A percentile compares a stretch with the other conserved stretches of the same genome.
Evolutionary conservation across 2,797 vertebrate species (phyloP).

Genomic region (Dendrocincla fuliginosa): DNA sequence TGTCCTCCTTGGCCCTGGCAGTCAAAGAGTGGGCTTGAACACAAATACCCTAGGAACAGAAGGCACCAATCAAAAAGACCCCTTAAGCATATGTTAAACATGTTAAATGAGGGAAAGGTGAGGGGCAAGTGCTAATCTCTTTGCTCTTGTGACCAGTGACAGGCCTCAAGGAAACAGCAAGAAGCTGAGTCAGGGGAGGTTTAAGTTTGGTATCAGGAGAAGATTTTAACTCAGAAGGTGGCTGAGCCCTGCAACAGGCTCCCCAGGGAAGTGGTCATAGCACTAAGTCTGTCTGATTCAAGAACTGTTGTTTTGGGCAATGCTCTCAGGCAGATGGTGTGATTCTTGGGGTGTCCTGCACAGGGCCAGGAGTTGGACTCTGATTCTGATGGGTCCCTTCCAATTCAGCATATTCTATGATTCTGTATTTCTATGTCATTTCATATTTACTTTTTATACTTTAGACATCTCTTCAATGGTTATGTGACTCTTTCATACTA

Average conservation of each 20-base stretch:
- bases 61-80: background rate
- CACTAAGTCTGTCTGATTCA: background rate
- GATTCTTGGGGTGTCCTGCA: background rate
- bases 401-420: background rate
- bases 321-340: background rate
- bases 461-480: background rate
- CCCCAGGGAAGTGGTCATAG: background rate
- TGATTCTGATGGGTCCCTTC: background rate
- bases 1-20: background rate
- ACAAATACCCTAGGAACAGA: background rate
- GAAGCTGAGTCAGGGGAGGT: background rate
- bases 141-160: background rate
- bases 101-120: background rate
- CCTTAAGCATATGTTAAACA: background rate
- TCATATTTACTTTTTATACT: background rate
- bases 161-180: background rate
- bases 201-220: background rate
- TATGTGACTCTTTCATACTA: background rate
- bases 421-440: background rate
- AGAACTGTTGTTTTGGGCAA: background rate
- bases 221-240: background rate
- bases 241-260: background rate
- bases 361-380: background rate
- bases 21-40: background rate
- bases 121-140: background rate